Evolutionary conservation across 2,888 invertebrate genomes (phyloP), one percentile per base, ranked within the genome.

Genomic region (Drosophila barbarae): DNA sequence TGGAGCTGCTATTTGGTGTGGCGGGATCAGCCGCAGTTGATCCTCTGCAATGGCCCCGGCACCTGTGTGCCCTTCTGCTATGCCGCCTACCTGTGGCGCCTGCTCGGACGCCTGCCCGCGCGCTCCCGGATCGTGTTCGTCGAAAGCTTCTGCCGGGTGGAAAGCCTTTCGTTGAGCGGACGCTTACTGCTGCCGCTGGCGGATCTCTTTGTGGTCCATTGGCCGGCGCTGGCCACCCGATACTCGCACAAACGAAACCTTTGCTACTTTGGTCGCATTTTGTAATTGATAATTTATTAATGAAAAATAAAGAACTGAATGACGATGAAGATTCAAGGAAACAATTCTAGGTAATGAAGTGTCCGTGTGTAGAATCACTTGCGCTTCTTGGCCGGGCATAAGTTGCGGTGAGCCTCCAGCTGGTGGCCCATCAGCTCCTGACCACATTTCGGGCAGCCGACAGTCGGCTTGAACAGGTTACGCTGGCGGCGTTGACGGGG

Each of bases 11-110:
- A 94, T 60, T 76, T 96, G 15, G 89, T 97, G 34, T 91, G 92
- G 76, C 91, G 90, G 50, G 91, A 93, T 77, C 92, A 91, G 71
- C 98, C 98, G 1, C 93, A 96, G 88, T 87, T 98, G 76, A 92
- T 97, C 77, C 90, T 97, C 49, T 97, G 96, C 89, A 98, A 99
- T 90, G 99, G 99, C 0, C 99, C 99, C 42, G 98, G 98, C 8
- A 98, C 98, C 7, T 98, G 99, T 89, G 92, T 99, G 65, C 99
- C 99, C 5, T 91, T 98, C 57, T 97, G 97, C 90, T 77, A 94
- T 56, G 91, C 94, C 55, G 94, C 94, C 15, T 95, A 95, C 86
- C 47, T 97, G 0, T 90, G 94, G 73, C 94, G 94, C 88, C 91
- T 93, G 67, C 87, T 93, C 0, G 93, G 92, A 74, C 83, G 96